These are phyloP conservation scores for Leucania comma DNA, from an alignment of 2,888 invertebrate genomes.

Conservation along the genomic window DNA sequence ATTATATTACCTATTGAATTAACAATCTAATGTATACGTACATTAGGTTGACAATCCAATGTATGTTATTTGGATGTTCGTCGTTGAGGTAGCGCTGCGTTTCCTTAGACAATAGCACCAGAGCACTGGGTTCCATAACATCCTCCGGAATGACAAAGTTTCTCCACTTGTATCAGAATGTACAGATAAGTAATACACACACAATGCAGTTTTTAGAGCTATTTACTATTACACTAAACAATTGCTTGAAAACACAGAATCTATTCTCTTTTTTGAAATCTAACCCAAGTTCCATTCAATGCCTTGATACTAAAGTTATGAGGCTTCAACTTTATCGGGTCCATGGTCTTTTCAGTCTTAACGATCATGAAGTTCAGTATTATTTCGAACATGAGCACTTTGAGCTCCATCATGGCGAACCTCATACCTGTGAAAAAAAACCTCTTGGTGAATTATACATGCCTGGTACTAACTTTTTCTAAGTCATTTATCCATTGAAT, in stretches of 20 bases:
- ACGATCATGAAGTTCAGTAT: slow-evolving; percentile 78
- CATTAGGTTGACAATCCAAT: too few relatives aligned
- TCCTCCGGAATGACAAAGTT: too few relatives aligned
- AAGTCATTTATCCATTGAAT: neutral
- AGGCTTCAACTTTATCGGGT: slow-evolving; percentile 77
- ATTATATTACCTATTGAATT: too few relatives aligned
- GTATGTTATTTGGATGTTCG: too few relatives aligned
- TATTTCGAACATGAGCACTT: slow-evolving; percentile 77
- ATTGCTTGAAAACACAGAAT: neutral
- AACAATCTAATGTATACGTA: too few relatives aligned
- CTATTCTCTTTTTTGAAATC: slow-evolving; percentile 33
- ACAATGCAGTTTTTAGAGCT: too few relatives aligned
- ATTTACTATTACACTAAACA: too few relatives aligned
- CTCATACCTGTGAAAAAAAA: slow-evolving; percentile 72
- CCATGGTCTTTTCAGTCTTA: slow-evolving; percentile 78
- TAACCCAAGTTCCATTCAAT: slow-evolving; percentile 30
- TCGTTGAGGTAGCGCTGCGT: too few relatives aligned
- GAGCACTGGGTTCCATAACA: too few relatives aligned
- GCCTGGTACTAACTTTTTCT: neutral
- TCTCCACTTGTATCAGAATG: too few relatives aligned
- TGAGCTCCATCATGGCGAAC: slow-evolving; percentile 84
- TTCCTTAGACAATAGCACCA: too few relatives aligned
- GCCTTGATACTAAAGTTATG: slow-evolving; percentile 70
- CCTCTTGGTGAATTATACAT: slow-evolving; percentile 8
- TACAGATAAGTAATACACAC: too few relatives aligned